A percentile compares a stretch with the other conserved stretches of the same genome.
phyloP scores from a whole-genome alignment of 2,113 vertebrate genomes.

The Emberiza fucata region DNA sequence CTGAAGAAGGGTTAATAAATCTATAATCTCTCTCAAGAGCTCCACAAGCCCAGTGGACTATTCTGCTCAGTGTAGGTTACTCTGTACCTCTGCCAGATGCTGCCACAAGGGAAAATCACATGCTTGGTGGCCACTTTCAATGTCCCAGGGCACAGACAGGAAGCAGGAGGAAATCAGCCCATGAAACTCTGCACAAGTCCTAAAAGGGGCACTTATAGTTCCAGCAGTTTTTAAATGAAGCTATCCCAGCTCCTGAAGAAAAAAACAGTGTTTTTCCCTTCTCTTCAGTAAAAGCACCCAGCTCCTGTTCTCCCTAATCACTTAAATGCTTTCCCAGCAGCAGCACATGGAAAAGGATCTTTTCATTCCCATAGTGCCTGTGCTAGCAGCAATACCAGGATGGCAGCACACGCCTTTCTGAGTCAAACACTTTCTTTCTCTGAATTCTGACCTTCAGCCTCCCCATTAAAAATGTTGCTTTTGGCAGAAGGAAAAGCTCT shows the following conservation, averaged over 20 bases:
- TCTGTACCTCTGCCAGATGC: neutral
- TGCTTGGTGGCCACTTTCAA: neutral
- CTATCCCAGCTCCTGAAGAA: neutral
- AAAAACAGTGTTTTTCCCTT: neutral
- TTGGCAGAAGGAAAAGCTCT: slow-evolving; percentile 48
- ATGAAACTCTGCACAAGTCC: neutral
- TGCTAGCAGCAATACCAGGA: neutral
- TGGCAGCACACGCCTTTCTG: neutral
- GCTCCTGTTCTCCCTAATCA: neutral
- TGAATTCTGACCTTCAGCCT: slow-evolving; percentile 49
- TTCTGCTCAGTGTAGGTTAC: neutral
- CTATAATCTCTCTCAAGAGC: neutral
- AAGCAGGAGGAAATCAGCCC: neutral
- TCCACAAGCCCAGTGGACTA: neutral
- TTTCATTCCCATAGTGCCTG: neutral
- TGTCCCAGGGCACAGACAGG: neutral
- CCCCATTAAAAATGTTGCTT: slow-evolving; percentile 31
- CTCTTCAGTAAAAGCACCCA: neutral
- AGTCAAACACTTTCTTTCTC: neutral
- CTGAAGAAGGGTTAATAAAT: neutral
- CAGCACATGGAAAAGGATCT: neutral
- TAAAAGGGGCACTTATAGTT: neutral
- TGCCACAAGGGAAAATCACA: neutral
- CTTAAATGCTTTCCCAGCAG: neutral
- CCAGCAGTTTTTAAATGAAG: neutral